Percentiles rank a stretch among this genome's conserved stretches.
These are phyloP conservation scores for Argya squamiceps DNA, from an alignment of 2,797 vertebrate species.

Conservation along the genomic window DNA sequence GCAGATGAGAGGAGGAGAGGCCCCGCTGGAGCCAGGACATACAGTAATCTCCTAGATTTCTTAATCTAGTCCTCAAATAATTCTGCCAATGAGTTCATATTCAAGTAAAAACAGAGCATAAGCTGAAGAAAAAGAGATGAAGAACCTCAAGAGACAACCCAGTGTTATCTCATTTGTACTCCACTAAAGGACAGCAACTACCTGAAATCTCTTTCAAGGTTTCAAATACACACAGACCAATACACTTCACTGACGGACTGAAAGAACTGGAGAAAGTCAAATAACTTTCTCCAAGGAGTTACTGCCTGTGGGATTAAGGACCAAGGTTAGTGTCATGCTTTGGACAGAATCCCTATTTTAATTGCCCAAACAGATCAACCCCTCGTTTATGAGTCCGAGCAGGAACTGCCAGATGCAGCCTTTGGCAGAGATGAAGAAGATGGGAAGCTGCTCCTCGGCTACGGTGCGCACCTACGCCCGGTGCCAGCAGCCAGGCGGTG, in stretches of 20 bases:
- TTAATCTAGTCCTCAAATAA: not conserved
- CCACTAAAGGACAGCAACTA: not conserved
- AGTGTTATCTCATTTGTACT: not conserved
- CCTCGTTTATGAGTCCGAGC: not conserved
- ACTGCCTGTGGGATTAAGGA: not conserved
- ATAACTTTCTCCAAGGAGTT: not conserved
- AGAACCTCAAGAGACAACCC: not conserved
- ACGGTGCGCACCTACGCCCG: not conserved
- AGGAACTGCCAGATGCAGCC: not conserved
- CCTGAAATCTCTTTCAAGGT: not conserved
- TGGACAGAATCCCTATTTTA: not conserved
- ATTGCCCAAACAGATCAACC: not conserved
- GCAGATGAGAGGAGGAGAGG: not conserved
- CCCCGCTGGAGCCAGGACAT: not conserved
- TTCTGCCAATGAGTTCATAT: conserved; percentile 5
- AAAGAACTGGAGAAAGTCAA: not conserved
- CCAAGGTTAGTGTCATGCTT: not conserved
- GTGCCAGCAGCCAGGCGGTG: not conserved
- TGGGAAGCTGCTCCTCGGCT: not conserved
- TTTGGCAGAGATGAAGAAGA: not conserved
- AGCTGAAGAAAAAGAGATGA: not conserved
- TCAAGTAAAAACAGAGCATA: conserved; percentile 51
- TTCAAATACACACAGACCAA: not conserved
- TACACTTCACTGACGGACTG: not conserved
- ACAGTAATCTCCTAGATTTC: not conserved